Evolutionary conservation across 2,888 invertebrate species (phyloP), one percentile per base, ranked within the genome.

Genomic region (Sepiola atlantica): DNA sequence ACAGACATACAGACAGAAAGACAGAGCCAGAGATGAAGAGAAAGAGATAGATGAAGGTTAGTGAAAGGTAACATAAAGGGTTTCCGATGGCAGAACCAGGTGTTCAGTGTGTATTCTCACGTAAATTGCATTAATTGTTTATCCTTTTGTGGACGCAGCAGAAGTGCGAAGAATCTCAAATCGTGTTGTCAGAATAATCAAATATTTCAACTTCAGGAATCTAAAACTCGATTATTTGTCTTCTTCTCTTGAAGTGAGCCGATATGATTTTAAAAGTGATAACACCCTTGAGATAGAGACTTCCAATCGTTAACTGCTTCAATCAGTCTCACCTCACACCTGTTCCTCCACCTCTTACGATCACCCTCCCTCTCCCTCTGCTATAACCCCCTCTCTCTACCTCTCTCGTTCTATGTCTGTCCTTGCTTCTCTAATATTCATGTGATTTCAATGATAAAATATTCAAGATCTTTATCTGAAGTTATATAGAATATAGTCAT

Each of bases 151-250:
- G n/a, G 77, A 32, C 77, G n/a, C 77, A 4, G 77, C n/a, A 32
- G 77, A n/a, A 32, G n/a, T 77, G n/a, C 12, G 77, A 32, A 18
- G 77, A 77, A 77, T n/a, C 77, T 77, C 77, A 77, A 77, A n/a
- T n/a, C 32, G 77, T 77, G 16, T 32, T 18, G n/a, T 32, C 77
- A n/a, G n/a, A 77, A 77, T 77, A 77, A 77, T 77, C 77, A 77
- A 77, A 77, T 77, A 77, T 77, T 77, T 77, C n/a, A 77, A 77
- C n/a, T 77, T 77, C n/a, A 77, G 77, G n/a, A 77, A 77, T 77
- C 77, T n/a, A n/a, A 77, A 77, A 77, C 77, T 77, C 3, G 77
- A 77, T 77, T 77, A 77, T 77, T 77, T 77, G 24, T 77, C 45
- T 8, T 45, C 45, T 32, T 77, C 77, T 77, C 77, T 77, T 32